phyloP scores from a whole-genome alignment of 2,888 invertebrate species.

The Serrognathus titanus region DNA sequence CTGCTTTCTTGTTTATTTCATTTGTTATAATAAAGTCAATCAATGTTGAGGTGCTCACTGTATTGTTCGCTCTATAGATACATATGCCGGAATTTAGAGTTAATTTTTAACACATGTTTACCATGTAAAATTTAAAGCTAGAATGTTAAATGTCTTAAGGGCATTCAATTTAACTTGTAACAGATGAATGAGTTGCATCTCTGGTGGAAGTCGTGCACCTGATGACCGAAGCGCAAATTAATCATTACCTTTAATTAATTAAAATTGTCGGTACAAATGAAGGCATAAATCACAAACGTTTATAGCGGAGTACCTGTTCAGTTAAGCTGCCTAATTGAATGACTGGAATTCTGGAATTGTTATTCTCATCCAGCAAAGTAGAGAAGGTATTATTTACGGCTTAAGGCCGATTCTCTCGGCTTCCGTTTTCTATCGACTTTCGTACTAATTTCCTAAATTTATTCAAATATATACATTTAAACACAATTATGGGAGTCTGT shows the following conservation, averaged over 20 bases:
- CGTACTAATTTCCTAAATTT: slow-evolving; percentile 8
- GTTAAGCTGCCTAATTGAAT: slow-evolving; percentile 11
- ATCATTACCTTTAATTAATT: slow-evolving; percentile 27
- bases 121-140: too few species aligned
- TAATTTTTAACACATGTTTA: too few species aligned
- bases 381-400: slow-evolving; percentile 11
- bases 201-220: slow-evolving; percentile 5
- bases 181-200: too few species aligned
- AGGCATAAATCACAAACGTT: slow-evolving; percentile 21
- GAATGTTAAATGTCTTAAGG: too few species aligned
- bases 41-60: too few species aligned
- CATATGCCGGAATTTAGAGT: too few species aligned
- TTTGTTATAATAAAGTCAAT: too few species aligned
- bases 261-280: slow-evolving; percentile 26
- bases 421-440: slow-evolving; percentile 1
- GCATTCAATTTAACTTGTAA: too few species aligned
- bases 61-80: too few species aligned
- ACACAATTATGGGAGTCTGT: slow-evolving; percentile 4
- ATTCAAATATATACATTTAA: slow-evolving; percentile 6
- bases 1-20: too few species aligned
- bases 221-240: slow-evolving; percentile 16
- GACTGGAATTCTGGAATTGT: slow-evolving; percentile 11
- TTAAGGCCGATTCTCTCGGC: slow-evolving; percentile 8
- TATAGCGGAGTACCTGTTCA: slow-evolving; percentile 4
- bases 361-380: slow-evolving; percentile 6